Conservation (phyloP, 2,797 vertebrate species). For the Cheirogaleus major region DNA sequence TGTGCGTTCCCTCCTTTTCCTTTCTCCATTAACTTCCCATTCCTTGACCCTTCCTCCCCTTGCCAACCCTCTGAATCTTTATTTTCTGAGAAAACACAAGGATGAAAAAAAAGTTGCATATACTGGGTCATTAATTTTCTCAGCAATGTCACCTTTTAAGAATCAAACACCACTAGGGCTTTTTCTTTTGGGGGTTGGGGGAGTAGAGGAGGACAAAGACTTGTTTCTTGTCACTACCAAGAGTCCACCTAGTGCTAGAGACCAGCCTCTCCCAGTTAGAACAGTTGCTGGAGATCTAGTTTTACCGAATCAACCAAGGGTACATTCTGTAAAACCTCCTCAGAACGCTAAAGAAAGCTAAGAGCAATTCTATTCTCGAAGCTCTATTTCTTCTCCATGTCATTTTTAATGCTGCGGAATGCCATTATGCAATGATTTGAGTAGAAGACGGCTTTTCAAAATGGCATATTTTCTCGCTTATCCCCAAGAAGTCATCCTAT, state of each 20-base stretch:
- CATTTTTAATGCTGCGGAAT: constrained; percentile 40
- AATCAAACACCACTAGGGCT: not conserved
- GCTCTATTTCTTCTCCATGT: constrained; percentile 46
- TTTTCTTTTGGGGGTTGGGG: accelerated
- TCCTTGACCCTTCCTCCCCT: not conserved
- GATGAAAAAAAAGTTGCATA: not conserved
- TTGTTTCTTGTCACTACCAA: not conserved
- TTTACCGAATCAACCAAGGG: not conserved
- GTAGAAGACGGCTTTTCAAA: constrained; percentile 53
- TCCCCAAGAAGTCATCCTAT: constrained; percentile 30
- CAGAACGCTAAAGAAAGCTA: not conserved
- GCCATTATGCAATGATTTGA: constrained; percentile 46
- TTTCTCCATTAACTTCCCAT: not conserved
- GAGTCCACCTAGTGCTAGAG: not conserved
- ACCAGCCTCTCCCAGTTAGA: not conserved
- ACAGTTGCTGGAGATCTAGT: not conserved
- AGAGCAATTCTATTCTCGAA: constrained; percentile 45
- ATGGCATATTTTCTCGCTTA: constrained; percentile 53
- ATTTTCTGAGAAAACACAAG: not conserved
- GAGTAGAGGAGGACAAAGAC: not conserved
- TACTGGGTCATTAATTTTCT: not conserved
- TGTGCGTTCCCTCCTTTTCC: not conserved
- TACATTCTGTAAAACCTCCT: not conserved
- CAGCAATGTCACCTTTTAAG: not conserved
- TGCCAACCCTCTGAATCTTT: not conserved